Base-by-base conservation (phyloP, 1,140 invertebrate genomes). In the Nebria ingens region DNA sequence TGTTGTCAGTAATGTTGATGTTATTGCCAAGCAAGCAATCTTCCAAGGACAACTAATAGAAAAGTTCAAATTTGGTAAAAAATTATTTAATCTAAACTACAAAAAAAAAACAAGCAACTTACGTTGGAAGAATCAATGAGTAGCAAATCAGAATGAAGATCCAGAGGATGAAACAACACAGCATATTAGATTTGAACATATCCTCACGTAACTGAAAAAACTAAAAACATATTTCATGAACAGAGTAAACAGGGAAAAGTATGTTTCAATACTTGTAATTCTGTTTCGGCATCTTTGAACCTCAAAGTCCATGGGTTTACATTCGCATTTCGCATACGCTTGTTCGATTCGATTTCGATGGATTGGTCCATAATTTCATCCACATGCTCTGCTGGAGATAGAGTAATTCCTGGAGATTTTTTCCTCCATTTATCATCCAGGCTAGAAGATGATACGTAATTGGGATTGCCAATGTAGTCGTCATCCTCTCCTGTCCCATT, bases 171-270 rank as follows among this genome's bases (percentile, higher is more conserved):
- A 90, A 85, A 61, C 91, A 91, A 71, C 91, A 96, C 61, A 91
- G 79, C 76, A 95, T 88, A 69, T 96, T 95, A 2, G 91, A 95
- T 65, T 90, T 93, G 73, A 94, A 94, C 81, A 93, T 93, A 62
- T 91, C 89, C 71, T 95, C 92, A 55, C 89, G 82, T n/a, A 93
- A 74, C 64, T 89, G 82, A 51, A 84, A 86, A 71, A 93, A 96
- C 84, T 88, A 67, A 57, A 68, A 70, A 57, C 53, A 52, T 59
- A 54, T 4, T 55, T 22, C 9, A 52, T 54, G 22, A 19, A 29
- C 23, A 53, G 15, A 45, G 19, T 51, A 2, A 19, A 25, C 0
- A 19, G 9, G 0, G 13, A 23, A 21, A 54, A 17, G 19, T 42
- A 21, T 51, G 19, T 25, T 54, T 11, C 40, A 62, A 34, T 66